Evolutionary conservation across 2,888 invertebrate genomes (phyloP).

Genomic region (Lasiommata megera): DNA sequence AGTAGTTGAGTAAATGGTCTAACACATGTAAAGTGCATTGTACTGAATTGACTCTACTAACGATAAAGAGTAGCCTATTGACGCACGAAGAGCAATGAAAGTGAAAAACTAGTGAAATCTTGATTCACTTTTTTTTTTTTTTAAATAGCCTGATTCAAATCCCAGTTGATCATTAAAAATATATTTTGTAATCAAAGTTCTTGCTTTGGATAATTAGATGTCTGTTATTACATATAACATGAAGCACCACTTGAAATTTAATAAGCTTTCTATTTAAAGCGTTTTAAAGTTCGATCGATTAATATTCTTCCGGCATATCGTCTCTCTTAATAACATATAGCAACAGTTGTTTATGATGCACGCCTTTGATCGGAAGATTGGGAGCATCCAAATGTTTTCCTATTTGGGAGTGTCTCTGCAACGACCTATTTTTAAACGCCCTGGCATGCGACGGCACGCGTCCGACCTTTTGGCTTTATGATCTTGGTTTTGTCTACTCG

Average conservation of each 20-base stretch:
- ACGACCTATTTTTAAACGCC: constrained; percentile 62
- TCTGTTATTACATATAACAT: constrained; percentile 20
- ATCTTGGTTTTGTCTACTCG: constrained; percentile 27
- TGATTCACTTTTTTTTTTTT: too few relatives aligned
- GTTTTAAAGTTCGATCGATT: constrained; percentile 21
- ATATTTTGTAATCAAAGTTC: constrained; percentile 14
- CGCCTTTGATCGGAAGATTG: constrained; percentile 47
- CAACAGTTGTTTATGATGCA: constrained; percentile 38
- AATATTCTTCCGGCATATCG: constrained; percentile 29
- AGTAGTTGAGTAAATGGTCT: too few relatives aligned
- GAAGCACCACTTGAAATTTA: constrained; percentile 17
- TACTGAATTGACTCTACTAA: too few relatives aligned
- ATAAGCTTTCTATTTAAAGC: constrained; percentile 19
- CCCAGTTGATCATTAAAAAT: background rate
- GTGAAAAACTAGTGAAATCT: too few relatives aligned
- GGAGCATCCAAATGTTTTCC: constrained; percentile 56
- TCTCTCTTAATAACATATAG: constrained; percentile 30
- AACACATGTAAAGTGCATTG: too few relatives aligned
- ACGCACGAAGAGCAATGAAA: too few relatives aligned
- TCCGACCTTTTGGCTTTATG: constrained; percentile 60
- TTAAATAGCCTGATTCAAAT: background rate
- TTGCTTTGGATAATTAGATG: constrained; percentile 23
- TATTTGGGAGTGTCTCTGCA: constrained; percentile 67
- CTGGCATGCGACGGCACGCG: constrained; percentile 66
- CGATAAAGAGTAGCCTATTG: too few relatives aligned